A percentile compares a stretch with the other conserved stretches of the same genome.
phyloP scores from a whole-genome alignment of 1,140 invertebrate species.

The Mercenaria mercenaria region DNA sequence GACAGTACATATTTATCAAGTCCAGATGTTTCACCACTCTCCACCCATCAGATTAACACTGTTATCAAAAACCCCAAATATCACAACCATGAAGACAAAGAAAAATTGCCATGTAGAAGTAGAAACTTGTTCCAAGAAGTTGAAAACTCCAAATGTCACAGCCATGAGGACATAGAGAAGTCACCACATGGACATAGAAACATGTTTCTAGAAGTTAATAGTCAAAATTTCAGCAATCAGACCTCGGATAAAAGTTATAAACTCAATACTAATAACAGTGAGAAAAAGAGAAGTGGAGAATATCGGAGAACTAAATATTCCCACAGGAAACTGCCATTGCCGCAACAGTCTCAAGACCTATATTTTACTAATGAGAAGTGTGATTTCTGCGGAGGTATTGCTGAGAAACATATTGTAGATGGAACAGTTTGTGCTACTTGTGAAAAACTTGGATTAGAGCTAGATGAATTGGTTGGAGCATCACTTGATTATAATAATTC shows the following conservation, averaged over 20 bases:
- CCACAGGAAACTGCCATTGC: not conserved
- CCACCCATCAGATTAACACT: not conserved
- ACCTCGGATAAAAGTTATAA: not conserved
- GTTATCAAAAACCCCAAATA: slow-evolving; percentile 44
- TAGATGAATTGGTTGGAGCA: not conserved
- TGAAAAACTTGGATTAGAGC: slow-evolving; percentile 18
- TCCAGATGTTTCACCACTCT: not conserved
- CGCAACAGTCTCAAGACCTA: not conserved
- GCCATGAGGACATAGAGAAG: no score
- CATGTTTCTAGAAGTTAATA: not conserved
- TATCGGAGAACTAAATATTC: slow-evolving; percentile 3
- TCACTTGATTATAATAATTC: not conserved
- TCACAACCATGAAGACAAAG: not conserved
- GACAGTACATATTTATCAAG: not conserved
- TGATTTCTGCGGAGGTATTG: slow-evolving; percentile 39
- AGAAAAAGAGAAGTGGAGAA: not conserved
- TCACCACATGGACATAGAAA: not conserved
- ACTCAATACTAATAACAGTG: not conserved
- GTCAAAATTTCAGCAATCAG: not conserved
- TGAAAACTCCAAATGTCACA: no score
- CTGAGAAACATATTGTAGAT: not conserved
- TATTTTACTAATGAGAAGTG: not conserved
- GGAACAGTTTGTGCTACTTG: slow-evolving; percentile 21
- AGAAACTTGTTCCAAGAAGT: not conserved
- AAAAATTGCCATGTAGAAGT: not conserved